Percentiles rank a stretch among this genome's conserved stretches.
phyloP scores from a whole-genome alignment of 2,797 vertebrate species.

The Prunella strophiata region DNA sequence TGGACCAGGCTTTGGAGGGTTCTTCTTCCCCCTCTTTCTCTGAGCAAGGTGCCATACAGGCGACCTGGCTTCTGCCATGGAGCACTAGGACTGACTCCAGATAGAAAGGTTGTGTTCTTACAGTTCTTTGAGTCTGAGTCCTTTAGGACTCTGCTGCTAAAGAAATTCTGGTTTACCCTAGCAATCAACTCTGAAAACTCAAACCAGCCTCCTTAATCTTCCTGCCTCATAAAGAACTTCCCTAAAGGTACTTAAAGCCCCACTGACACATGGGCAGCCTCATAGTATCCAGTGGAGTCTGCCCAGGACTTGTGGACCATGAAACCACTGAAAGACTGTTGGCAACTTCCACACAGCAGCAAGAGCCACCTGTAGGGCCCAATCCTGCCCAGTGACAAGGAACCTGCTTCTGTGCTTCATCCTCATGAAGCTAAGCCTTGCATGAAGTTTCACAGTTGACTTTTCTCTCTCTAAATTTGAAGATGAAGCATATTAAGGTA shows the following conservation, averaged over 20 bases:
- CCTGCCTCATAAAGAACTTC: background rate
- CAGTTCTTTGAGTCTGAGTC: background rate
- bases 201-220: background rate
- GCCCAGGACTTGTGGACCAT: background rate
- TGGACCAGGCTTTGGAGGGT: background rate
- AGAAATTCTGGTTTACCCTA: background rate
- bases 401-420: background rate
- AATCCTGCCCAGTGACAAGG: background rate
- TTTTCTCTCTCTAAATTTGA: background rate
- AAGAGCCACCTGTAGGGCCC: background rate
- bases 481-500: background rate
- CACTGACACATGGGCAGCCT: background rate
- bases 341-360: background rate
- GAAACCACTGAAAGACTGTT: background rate
- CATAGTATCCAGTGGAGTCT: rapidly evolving
- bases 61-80: background rate
- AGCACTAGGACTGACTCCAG: background rate
- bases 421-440: background rate
- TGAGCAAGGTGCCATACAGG: background rate
- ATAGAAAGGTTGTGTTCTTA: background rate
- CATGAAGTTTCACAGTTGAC: background rate
- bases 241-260: background rate
- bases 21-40: background rate
- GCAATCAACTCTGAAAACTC: background rate
- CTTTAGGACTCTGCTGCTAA: background rate